These are phyloP conservation scores for Peromyscus maniculatus DNA, from an alignment of 2,113 vertebrate species.

Conservation along the genomic window DNA sequence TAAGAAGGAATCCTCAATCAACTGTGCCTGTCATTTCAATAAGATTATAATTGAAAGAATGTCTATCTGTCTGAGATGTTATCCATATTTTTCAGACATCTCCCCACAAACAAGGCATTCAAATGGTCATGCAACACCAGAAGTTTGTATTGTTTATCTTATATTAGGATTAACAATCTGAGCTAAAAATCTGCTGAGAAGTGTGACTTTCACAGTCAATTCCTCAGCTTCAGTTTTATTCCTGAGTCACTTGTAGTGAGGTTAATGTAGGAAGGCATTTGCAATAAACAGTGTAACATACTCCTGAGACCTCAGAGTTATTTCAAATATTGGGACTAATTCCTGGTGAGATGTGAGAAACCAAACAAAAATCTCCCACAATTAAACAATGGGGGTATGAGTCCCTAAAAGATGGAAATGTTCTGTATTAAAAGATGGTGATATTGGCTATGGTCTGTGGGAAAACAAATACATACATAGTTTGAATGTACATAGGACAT, in stretches of 20 bases:
- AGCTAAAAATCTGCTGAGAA: conserved; percentile 17
- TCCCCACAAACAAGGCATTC: not conserved
- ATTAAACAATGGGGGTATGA: conserved; percentile 46
- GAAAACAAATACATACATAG: conserved; percentile 36
- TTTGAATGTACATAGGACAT: conserved; percentile 70
- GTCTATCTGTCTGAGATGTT: not conserved
- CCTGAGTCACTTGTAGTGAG: not conserved
- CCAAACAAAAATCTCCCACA: not conserved
- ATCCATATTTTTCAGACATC: not conserved
- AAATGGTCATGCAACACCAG: not conserved
- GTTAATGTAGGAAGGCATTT: conserved; percentile 26
- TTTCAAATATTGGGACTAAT: conserved; percentile 19
- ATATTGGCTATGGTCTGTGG: not conserved
- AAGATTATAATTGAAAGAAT: not conserved
- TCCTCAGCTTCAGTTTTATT: conserved; percentile 13
- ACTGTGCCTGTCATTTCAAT: not conserved
- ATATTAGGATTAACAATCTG: not conserved
- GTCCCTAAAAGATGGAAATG: conserved; percentile 41
- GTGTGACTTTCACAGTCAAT: not conserved
- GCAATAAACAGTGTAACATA: not conserved
- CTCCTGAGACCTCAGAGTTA: not conserved
- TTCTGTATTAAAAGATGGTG: conserved; percentile 48
- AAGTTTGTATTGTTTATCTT: not conserved
- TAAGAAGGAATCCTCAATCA: not conserved
- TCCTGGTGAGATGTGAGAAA: conserved; percentile 12